Evolutionary conservation across 2,888 invertebrate genomes (phyloP).

Genomic region (Thyatira batis): DNA sequence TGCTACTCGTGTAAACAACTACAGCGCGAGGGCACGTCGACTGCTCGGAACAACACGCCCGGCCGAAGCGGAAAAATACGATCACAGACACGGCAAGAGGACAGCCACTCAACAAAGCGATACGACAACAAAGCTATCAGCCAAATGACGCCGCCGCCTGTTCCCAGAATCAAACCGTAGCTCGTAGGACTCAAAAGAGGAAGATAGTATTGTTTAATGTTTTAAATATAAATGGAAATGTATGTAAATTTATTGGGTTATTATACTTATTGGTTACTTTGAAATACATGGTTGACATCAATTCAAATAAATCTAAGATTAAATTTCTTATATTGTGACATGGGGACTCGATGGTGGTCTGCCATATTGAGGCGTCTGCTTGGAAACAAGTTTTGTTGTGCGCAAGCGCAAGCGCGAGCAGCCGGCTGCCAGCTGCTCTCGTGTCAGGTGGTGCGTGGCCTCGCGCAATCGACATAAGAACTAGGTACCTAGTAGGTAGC

Average conservation of each 20-base stretch:
- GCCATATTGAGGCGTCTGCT: slow-evolving; percentile 72
- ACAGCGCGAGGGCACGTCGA: slow-evolving; percentile 48
- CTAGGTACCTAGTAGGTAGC: slow-evolving; percentile 24
- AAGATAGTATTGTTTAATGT: slow-evolving; percentile 32
- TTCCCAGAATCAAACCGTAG: slow-evolving; percentile 48
- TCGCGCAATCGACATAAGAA: slow-evolving; percentile 56
- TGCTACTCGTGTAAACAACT: slow-evolving; percentile 54
- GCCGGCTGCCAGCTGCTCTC: slow-evolving; percentile 75
- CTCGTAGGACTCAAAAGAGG: background rate
- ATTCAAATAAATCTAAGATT: background rate
- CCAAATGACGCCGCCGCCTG: slow-evolving; percentile 42
- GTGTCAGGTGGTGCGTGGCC: slow-evolving; percentile 76
- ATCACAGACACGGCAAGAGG: slow-evolving; percentile 60
- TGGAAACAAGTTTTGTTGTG: slow-evolving; percentile 74
- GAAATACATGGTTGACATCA: too few species aligned
- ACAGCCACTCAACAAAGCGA: slow-evolving; percentile 49
- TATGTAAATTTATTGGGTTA: too few species aligned
- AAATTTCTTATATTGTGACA: slow-evolving; percentile 9
- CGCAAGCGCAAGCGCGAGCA: slow-evolving; percentile 62
- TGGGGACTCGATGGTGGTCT: slow-evolving; percentile 45
- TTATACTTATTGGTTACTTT: background rate
- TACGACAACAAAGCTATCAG: slow-evolving; percentile 44
- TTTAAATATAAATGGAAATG: slow-evolving; percentile 31
- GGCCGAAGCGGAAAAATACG: slow-evolving; percentile 60
- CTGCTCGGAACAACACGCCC: slow-evolving; percentile 40